These are phyloP conservation scores for Polypterus senegalus DNA, from an alignment of 2,113 vertebrate genomes.

Conservation along the genomic window DNA sequence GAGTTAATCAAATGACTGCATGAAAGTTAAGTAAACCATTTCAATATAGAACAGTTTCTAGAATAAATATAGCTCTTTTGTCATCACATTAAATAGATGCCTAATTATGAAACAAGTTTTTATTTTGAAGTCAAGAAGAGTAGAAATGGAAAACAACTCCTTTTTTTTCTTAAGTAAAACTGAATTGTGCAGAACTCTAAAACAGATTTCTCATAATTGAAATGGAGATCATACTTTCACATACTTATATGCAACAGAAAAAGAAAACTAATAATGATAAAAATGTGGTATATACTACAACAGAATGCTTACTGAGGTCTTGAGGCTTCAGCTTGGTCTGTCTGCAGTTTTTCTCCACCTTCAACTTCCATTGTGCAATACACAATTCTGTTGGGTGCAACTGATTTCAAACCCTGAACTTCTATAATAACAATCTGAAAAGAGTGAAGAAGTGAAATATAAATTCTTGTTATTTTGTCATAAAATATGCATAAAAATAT, in stretches of 20 bases:
- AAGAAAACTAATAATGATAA: not conserved
- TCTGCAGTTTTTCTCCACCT: conserved; percentile 92
- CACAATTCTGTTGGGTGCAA: conserved; percentile 84
- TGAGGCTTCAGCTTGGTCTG: conserved; percentile 92
- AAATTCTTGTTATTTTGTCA: too few species aligned
- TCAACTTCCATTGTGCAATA: conserved; percentile 99
- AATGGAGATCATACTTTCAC: too few species aligned
- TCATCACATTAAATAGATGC: too few species aligned
- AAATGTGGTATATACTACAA: too few species aligned
- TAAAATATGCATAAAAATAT: too few species aligned
- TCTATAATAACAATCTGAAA: conserved; percentile 87
- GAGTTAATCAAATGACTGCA: too few species aligned
- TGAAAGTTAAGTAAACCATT: too few species aligned
- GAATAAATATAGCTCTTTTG: too few species aligned
- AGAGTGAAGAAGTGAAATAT: conserved; percentile 13
- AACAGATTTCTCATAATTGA: too few species aligned
- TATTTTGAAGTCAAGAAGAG: too few species aligned
- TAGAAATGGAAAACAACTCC: conserved; percentile 9
- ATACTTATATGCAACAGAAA: not conserved
- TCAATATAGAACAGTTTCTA: too few species aligned
- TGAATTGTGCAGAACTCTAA: not conserved
- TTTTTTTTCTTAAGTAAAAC: not conserved
- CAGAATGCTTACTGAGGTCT: conserved; percentile 77
- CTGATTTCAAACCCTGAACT: conserved; percentile 83
- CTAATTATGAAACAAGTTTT: too few species aligned